Evolutionary conservation across 2,797 vertebrate species (phyloP), one percentile per base, ranked within the genome.

Genomic region (Chrysocyon brachyurus): DNA sequence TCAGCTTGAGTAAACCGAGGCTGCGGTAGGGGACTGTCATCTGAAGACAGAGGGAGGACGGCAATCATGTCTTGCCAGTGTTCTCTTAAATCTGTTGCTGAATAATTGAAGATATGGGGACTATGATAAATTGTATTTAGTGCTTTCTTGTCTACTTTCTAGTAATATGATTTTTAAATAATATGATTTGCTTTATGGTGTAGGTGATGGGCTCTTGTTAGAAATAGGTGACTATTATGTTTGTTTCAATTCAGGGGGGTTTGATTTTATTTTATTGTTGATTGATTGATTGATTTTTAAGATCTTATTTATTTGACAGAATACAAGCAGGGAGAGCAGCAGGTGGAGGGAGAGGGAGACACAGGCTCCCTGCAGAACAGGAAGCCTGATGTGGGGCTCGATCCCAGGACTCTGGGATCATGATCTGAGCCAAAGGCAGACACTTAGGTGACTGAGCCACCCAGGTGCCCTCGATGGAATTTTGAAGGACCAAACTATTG

Each of bases 121-220:
- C 10, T 33, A 54, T 78, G 57, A 75, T 75, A 68, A 15, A 90
- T 7, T 82, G 33, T 86, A 66, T 36, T 52, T 59, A 17, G 33
- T 36, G 31, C 64, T 82, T 96, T 96, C 21, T 77, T 63, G 68
- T 31, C 36, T 54, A 22, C 31, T 61, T 87, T 78, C 57, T 86
- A 73, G n/a, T 79, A 56, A 79, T 72, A 78, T 21, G 26, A 78
- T 92, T 89, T 89, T 90, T 28, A 79, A 92, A 61, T 72, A 56
- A 33, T 59, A 36, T 12, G 26, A 54, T 70, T 87, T 92, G 1
- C 79, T 96, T 54, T 75, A 72, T 93, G 61, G 33, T 73, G 6
- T 12, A 36, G 54, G 36, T 12, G 17, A 14, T 40, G 19, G 90
- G 56, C 21, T 68, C 49, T 85, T 52, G 61, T 56, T 79, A 94